phyloP scores from a whole-genome alignment of 1,140 invertebrate species.

The Anastrepha ludens region DNA sequence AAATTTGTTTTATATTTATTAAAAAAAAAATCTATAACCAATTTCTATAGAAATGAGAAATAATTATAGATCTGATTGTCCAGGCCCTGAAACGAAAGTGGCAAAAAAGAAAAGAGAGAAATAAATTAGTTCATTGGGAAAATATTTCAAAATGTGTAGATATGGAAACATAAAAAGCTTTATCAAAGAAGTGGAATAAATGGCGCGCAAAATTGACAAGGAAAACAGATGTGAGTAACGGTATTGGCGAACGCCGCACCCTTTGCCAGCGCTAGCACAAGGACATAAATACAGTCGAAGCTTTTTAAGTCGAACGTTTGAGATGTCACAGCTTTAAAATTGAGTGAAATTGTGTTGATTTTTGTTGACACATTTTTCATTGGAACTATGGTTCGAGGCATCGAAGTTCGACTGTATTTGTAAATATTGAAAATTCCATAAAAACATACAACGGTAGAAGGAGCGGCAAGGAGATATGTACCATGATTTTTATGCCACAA shows the following conservation, averaged over 20 bases:
- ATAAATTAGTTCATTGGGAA: slow-evolving; percentile 18
- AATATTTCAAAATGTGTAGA: slow-evolving; percentile 27
- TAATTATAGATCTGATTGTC: slow-evolving; percentile 75
- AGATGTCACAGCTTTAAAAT: neutral
- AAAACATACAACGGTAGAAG: neutral
- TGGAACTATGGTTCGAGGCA: too few relatives aligned
- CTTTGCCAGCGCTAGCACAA: neutral
- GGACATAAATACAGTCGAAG: neutral
- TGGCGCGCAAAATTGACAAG: slow-evolving; percentile 11
- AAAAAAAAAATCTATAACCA: slow-evolving; percentile 69
- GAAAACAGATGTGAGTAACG: neutral
- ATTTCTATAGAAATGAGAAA: slow-evolving; percentile 73
- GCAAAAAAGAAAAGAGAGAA: slow-evolving; percentile 36
- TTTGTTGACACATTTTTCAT: neutral
- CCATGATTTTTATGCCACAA: too few relatives aligned
- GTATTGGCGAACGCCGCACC: neutral
- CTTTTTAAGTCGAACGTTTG: neutral
- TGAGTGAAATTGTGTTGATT: neutral
- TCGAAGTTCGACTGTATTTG: neutral
- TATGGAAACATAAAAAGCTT: slow-evolving; percentile 55
- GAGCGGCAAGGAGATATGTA: neutral
- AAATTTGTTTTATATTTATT: slow-evolving; percentile 38
- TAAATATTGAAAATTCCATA: neutral
- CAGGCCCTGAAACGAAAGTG: slow-evolving; percentile 71
- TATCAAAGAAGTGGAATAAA: neutral